Base-by-base conservation (phyloP, 1,140 invertebrate genomes). In the Drosophila aff. region DNA sequence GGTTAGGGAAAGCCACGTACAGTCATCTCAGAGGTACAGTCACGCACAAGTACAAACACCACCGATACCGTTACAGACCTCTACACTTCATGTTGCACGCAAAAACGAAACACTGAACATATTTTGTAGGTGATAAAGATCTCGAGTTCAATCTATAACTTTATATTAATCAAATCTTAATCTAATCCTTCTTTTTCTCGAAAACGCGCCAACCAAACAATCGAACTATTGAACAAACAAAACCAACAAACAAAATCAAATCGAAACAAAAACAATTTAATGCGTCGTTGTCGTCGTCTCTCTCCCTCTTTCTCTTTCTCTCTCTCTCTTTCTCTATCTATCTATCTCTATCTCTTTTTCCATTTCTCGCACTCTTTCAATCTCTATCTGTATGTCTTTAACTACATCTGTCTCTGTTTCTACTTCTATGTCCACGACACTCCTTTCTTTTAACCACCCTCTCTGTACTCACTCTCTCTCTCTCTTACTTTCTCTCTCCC, bases 121-220 rank as follows among this genome's bases (percentile, higher is more conserved):
- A 57, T 62, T 72, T 62, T 43, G 50, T 78, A 68, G 50, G 65
- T 50, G 75, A 69, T 78, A 61, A 69, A 78, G 50, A 68, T 36
- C 36, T 57, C 55, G 23, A 77, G 74, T 77, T 77, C 58, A 75
- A 84, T 73, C 46, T 90, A 81, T 84, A 85, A 77, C 78, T 84
- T 81, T 72, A 62, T 78, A 78, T 78, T 78, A 76, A 76, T 76
- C 41, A 67, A 69, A 78, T 78, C 75, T 74, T 78, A 77, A 78
- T 78, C 74, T 78, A 78, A 77, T 78, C 75, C 75, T 78, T 78
- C 64, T 78, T 78, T 77, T 78, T 78, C 55, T 79, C 66, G 61
- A 76, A 76, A 78, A 78, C 74, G 75, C 75, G 75, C 57, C 75
- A 77, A 77, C 58, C 57, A 60, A 57, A 57, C 36, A 66, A 72